Conservation (phyloP, 2,113 vertebrate species). For the Porphyrio hochstetteri region DNA sequence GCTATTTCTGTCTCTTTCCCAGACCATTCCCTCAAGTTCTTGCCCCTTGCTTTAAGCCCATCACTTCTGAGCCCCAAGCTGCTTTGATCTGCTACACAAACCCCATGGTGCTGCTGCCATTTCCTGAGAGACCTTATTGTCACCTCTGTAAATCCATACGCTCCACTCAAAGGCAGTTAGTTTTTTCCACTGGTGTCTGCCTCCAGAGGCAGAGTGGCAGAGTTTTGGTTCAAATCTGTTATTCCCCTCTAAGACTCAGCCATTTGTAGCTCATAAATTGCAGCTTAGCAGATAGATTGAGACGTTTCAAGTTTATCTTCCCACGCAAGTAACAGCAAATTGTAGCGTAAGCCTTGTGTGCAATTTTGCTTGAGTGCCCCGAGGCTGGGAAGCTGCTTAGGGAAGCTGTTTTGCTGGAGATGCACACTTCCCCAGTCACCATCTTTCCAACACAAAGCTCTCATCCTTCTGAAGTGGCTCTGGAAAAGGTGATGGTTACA, state of each 20-base stretch:
- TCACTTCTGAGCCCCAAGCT: not conserved
- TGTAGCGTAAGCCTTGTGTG: not conserved
- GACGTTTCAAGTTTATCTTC: constrained; percentile 25
- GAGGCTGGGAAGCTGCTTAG: not conserved
- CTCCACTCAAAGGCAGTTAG: not conserved
- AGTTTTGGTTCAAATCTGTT: not conserved
- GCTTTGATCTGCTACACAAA: not conserved
- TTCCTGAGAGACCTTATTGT: not conserved
- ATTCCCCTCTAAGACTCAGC: not conserved
- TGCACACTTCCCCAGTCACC: not conserved
- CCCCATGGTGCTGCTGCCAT: not conserved
- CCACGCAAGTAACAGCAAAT: not conserved
- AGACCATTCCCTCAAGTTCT: not conserved
- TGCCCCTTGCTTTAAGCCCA: not conserved
- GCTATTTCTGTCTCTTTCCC: not conserved
- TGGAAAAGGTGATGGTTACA: not conserved
- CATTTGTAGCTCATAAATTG: constrained; percentile 29
- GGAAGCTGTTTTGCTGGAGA: not conserved
- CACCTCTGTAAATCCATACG: not conserved
- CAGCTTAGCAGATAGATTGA: not conserved
- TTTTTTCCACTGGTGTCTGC: not conserved
- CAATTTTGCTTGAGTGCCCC: not conserved
- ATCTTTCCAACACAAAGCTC: not conserved
- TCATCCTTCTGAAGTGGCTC: not conserved
- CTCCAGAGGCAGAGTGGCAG: not conserved